Evolutionary conservation across 2,113 vertebrate species (phyloP).

Genomic region (Paratilapia polleni): DNA sequence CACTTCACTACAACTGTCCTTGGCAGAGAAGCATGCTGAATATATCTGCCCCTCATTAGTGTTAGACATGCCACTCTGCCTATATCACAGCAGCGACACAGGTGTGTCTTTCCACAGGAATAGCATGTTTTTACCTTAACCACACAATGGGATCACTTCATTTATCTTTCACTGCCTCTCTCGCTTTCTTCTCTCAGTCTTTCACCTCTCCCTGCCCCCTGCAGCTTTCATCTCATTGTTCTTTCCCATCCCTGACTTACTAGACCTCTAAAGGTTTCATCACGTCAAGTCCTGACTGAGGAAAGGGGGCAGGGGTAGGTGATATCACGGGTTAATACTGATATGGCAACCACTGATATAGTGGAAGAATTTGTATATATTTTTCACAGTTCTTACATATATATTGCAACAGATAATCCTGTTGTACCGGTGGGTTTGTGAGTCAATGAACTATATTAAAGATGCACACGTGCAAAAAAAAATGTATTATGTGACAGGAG

Average conservation of each 20-base stretch:
- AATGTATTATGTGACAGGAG: background rate
- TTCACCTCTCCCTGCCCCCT: constrained; percentile 7
- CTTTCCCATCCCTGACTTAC: background rate
- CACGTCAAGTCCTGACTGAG: constrained; percentile 11
- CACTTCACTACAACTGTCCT: background rate
- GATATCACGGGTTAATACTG: constrained; percentile 20
- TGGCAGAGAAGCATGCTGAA: background rate
- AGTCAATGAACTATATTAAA: constrained; percentile 6
- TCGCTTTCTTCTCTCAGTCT: background rate
- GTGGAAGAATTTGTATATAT: background rate
- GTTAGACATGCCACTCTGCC: constrained; percentile 26
- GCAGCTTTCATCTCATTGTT: constrained; percentile 1
- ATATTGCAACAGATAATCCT: no score
- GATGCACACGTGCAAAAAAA: background rate
- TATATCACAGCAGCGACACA: background rate
- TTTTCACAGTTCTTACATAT: no score
- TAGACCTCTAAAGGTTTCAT: constrained; percentile 15
- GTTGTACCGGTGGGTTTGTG: background rate
- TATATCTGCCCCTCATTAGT: constrained; percentile 45
- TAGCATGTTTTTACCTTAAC: constrained; percentile 10
- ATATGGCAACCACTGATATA: constrained; percentile 2
- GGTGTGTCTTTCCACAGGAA: constrained; percentile 3
- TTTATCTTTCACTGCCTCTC: background rate
- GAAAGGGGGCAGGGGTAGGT: background rate
- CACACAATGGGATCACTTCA: background rate